These are phyloP conservation scores for Aphis craccivora DNA, from an alignment of 1,140 invertebrate genomes.

Conservation along the genomic window DNA sequence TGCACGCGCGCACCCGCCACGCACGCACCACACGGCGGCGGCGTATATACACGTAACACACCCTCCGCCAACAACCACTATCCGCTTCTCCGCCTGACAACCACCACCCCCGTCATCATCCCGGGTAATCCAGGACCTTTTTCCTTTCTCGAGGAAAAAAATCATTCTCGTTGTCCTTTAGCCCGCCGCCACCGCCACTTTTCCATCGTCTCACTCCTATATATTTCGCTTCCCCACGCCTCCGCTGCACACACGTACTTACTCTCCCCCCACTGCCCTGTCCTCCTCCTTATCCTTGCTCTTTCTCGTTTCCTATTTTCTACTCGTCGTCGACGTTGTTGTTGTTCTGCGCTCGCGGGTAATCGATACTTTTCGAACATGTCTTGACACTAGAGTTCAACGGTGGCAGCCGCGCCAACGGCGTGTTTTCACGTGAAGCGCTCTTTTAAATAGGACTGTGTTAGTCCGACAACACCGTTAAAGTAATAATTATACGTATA, in stretches of 20 bases:
- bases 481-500: not conserved
- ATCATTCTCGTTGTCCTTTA: constrained; percentile 56
- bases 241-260: not conserved
- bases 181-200: not conserved
- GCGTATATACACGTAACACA: constrained; percentile 7
- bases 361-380: constrained; percentile 55
- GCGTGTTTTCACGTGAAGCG: not conserved
- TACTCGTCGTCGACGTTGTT: constrained; percentile 31
- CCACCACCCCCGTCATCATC: not conserved
- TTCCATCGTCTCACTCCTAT: not conserved
- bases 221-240: not conserved
- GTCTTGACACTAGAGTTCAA: constrained; percentile 42
- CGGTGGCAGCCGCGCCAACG: not conserved
- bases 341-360: constrained; percentile 13
- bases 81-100: not conserved
- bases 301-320: constrained; percentile 15
- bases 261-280: not conserved
- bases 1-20: constrained; percentile 56
- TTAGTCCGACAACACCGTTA: not conserved
- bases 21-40: constrained; percentile 42
- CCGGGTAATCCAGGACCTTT: constrained; percentile 52
- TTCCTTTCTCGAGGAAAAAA: constrained; percentile 52
- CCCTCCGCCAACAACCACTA: not conserved
- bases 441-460: not conserved
- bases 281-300: not conserved